These are phyloP conservation scores for Stomorhina lunata DNA, from an alignment of 2,888 invertebrate species.

Conservation along the genomic window DNA sequence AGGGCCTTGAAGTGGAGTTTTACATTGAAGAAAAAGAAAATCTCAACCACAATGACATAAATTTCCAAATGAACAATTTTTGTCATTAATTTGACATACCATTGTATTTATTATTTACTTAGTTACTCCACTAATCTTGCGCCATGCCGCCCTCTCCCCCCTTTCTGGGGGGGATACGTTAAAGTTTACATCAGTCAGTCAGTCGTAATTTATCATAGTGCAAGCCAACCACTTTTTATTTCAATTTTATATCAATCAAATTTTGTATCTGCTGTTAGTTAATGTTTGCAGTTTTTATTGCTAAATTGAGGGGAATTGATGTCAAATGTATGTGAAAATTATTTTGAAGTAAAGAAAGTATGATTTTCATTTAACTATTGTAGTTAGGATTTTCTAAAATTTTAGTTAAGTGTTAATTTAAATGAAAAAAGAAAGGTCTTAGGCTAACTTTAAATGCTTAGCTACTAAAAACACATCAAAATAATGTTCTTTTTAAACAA, in stretches of 20 bases:
- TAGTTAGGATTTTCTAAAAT: no score
- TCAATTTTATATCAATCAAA: conserved; percentile 56
- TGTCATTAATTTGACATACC: conserved; percentile 48
- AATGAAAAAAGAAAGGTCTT: neutral
- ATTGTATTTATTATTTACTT: neutral
- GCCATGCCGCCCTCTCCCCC: neutral
- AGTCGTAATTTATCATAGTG: conserved; percentile 38
- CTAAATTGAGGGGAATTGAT: conserved; percentile 52
- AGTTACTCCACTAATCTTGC: neutral
- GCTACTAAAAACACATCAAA: no score
- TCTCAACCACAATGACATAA: conserved; percentile 62
- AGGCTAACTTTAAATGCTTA: neutral
- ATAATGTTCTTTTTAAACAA: no score
- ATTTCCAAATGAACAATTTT: conserved; percentile 54
- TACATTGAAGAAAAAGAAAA: conserved; percentile 11
- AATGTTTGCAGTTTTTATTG: conserved; percentile 5
- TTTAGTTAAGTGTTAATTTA: neutral
- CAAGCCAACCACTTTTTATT: conserved; percentile 54
- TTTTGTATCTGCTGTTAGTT: conserved; percentile 7
- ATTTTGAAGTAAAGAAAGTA: conserved; percentile 53
- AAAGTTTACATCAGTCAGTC: conserved; percentile 11
- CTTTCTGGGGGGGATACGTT: neutral
- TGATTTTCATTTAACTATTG: no score
- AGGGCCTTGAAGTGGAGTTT: conserved; percentile 36
- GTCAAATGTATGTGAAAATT: conserved; percentile 56